Evolutionary conservation across 2,113 vertebrate genomes (phyloP), one percentile per base, ranked within the genome.

Genomic region (Chaenocephalus aceratus): DNA sequence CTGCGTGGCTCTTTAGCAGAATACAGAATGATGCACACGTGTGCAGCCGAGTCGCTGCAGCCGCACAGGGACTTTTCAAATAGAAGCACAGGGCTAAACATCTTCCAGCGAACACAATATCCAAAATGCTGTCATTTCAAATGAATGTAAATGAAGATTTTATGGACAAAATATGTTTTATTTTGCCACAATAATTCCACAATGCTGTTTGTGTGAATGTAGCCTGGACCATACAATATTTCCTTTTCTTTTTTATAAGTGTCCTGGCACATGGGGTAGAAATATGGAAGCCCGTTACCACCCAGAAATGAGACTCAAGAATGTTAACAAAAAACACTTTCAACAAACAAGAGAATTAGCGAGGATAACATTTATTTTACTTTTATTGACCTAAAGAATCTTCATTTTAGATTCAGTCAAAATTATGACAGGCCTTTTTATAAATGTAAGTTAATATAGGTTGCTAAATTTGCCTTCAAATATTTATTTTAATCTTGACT

Each of bases 71-170:
- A 10, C n/a, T 14, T 4, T 64, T 61, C 36, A 10, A 23, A 57
- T 53, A 13, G 23, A 77, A 72, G 75, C 83, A 80, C 70, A 75
- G 66, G 76, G 71, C 86, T 75, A 1, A 73, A 78, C n/a, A 13
- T n/a, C 58, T 64, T 87, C 61, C 79, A 80, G 36, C 60, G 49
- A 84, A 87, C 85, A 82, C 80, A 62, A 92, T 58, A 91, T 93
- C 92, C 89, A 85, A 82, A 79, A 91, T 92, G 91, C 92, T 92
- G 91, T 89, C 81, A 56, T 79, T 75, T 70, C 7, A 82, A 75
- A 87, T 79, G 91, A 91, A 93, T 92, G 90, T 92, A 89, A 79
- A 84, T 67, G 1, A 78, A 75, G 58, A 84, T 77, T 41, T 70
- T 54, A 75, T 48, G 10, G 21, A 70, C 34, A 66, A 52, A 34